Base-by-base conservation (phyloP, 2,113 vertebrate species). In the Entomyzon cyanotis region DNA sequence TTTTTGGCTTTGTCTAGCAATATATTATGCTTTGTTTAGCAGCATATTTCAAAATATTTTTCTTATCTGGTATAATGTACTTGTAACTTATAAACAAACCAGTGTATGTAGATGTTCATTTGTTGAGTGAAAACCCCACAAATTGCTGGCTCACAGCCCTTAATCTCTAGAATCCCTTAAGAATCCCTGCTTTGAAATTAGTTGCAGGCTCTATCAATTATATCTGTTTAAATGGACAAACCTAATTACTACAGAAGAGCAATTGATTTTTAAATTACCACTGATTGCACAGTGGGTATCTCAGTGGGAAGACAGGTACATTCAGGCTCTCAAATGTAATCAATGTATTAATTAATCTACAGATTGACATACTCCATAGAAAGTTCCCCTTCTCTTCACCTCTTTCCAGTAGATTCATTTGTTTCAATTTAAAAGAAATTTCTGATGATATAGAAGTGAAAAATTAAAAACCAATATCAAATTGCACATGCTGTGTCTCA, bases 231-330 rank as follows among this genome's bases (percentile, higher is more conserved):
- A 98, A 96, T 97, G 96, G 97, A 94, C 96, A 97, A 97, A 97
- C 96, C 97, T 97, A 98, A 98, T 98, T 98, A 98, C 97, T 97
- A 96, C 96, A 97, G 97, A 97, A 95, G 90, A 97, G 85, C 89
- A 91, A 98, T 98, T 98, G 97, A 98, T 98, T 98, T 98, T 98
- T 97, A 87, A 98, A 98, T 98, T 97, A 97, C 88, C 96, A 96
- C 96, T 97, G 97, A 98, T 98, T 97, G 96, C 92, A 92, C 90
- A 87, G 88, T 96, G 94, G 95, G 94, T 97, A 95, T 97, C 97
- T 98, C 84, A 87, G 89, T 97, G 93, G 95, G 96, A 97, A 97
- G 97, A 96, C 82, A 96, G 96, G 96, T 97, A 97, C 79, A 84
- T 97, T 90, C 84, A 94, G 87, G 70, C 95, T 97, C 86, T 98